Conservation (phyloP, 2,888 invertebrate species). For the Ectobius pallidus region DNA sequence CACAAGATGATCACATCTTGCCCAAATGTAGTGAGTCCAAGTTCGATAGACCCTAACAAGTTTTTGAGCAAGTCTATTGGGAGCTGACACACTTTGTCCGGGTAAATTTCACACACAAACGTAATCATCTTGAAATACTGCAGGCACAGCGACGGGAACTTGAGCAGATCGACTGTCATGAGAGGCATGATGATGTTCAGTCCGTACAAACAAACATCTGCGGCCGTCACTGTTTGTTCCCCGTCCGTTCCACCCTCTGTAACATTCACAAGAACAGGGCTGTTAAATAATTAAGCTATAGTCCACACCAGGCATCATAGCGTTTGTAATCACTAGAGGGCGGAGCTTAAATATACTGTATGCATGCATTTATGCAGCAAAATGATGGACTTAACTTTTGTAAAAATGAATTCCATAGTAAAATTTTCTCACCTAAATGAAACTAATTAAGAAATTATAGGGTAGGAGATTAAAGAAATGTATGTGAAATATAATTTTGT, state of each 20-base stretch:
- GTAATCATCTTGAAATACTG: slow-evolving; percentile 67
- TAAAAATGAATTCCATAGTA: too few species aligned
- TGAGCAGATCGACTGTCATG: slow-evolving; percentile 72
- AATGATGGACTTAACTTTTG: too few species aligned
- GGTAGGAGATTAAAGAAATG: too few species aligned
- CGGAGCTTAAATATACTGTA: too few species aligned
- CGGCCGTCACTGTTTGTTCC: slow-evolving; percentile 55
- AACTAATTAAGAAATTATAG: too few species aligned
- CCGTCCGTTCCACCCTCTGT: slow-evolving; percentile 42
- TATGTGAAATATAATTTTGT: too few species aligned
- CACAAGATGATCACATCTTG: slow-evolving; percentile 63
- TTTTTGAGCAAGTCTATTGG: slow-evolving; percentile 60
- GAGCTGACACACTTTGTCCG: slow-evolving; percentile 61
- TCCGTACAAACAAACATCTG: slow-evolving; percentile 71
- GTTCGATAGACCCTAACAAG: slow-evolving; percentile 62
- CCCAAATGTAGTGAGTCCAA: slow-evolving; percentile 66
- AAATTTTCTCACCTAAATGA: too few species aligned
- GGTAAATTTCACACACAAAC: slow-evolving; percentile 68
- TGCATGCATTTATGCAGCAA: too few species aligned
- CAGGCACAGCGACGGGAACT: slow-evolving; percentile 70
- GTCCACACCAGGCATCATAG: too few species aligned
- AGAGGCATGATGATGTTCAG: slow-evolving; percentile 74
- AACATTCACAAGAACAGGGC: too few species aligned
- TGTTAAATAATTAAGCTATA: not conserved
- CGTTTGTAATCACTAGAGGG: too few species aligned